Base-by-base conservation (phyloP, 2,888 invertebrate genomes). In the Aspidapion aeneum region DNA sequence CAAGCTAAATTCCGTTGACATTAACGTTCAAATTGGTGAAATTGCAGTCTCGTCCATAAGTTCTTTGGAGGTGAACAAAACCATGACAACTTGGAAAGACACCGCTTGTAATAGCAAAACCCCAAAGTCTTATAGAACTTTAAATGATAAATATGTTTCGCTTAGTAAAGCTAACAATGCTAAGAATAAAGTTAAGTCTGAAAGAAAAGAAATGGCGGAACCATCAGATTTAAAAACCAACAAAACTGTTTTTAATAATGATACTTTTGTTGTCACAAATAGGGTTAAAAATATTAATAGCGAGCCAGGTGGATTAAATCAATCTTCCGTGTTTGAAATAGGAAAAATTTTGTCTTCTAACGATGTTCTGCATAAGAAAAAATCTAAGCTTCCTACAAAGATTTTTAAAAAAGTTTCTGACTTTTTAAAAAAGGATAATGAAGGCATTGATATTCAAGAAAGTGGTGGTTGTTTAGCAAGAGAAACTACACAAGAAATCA, bases 1-100 rank as follows among this genome's bases (percentile, higher is more conserved):
- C 55, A 80, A 78, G 73, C 57, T 81, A n/a, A 82, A 81, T 68
- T 73, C 77, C 49, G 63, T 74, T 1, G 67, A 73, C 18, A 74
- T 82, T 1, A 82, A 82, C 65, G 68, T 71, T 16, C 68, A 73
- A 1, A 66, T 74, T 1, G 63, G 72, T 19, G 77, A 75, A 21
- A 69, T 82, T 62, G 78, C 73, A 0, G 80, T 81, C 1, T 74
- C 76, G 12, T 74, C 73, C 1, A 57, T 76, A 20, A 65, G 19
- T 49, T 57, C 52, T 2, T 5, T 55, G 2, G 52, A 68, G 50
- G 49, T 59, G 18, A 62, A 61, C 20, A 74, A 70, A 62, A 71
- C 71, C 55, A 62, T 77, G 70, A 71, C 74, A 1, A 76, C 77
- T 1, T 77, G 77, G 77, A 75, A 73, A 58, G 77, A 77, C 64